Conservation (phyloP, 2,797 vertebrate species). For the Kryptolebias ocellatus region DNA sequence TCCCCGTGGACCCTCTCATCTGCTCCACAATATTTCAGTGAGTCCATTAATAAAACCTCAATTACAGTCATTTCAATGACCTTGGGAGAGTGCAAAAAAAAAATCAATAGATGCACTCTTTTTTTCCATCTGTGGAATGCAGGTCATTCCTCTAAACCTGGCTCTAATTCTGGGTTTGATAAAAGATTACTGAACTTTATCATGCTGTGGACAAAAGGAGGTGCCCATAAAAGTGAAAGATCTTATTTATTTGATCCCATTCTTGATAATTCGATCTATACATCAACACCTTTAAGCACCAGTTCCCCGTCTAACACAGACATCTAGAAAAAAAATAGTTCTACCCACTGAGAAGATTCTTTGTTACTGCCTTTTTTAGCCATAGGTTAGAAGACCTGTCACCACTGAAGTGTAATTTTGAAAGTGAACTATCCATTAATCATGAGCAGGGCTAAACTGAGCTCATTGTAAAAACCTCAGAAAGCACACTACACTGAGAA, state of each 20-base stretch:
- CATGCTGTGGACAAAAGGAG: constrained; percentile 49
- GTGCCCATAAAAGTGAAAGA: constrained; percentile 45
- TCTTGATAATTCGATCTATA: constrained; percentile 61
- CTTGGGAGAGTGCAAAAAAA: constrained; percentile 65
- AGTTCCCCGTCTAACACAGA: constrained; percentile 21
- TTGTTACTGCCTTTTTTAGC: constrained; percentile 46
- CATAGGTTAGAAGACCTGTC: constrained; percentile 24
- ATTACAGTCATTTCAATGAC: constrained; percentile 72
- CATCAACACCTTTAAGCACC: constrained; percentile 39
- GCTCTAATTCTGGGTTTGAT: constrained; percentile 49
- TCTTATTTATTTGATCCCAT: constrained; percentile 61
- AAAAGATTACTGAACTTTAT: constrained; percentile 55
- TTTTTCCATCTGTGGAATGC: constrained; percentile 17
- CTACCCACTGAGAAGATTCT: constrained; percentile 38
- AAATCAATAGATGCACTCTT: constrained; percentile 65
- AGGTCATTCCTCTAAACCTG: constrained; percentile 32
- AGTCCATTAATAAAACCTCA: constrained; percentile 64
- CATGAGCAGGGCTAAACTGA: constrained; percentile 10
- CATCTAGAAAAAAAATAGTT: constrained; percentile 24
- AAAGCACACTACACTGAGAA: constrained; percentile 27
- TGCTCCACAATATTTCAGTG: constrained; percentile 48
- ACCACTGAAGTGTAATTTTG: background rate
- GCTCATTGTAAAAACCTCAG: constrained; percentile 9
- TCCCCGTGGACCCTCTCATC: constrained; percentile 37
- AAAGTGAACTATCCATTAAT: constrained; percentile 4